Evolutionary conservation across 2,113 vertebrate species (phyloP).

Genomic region (Rhizomys pruinosus): DNA sequence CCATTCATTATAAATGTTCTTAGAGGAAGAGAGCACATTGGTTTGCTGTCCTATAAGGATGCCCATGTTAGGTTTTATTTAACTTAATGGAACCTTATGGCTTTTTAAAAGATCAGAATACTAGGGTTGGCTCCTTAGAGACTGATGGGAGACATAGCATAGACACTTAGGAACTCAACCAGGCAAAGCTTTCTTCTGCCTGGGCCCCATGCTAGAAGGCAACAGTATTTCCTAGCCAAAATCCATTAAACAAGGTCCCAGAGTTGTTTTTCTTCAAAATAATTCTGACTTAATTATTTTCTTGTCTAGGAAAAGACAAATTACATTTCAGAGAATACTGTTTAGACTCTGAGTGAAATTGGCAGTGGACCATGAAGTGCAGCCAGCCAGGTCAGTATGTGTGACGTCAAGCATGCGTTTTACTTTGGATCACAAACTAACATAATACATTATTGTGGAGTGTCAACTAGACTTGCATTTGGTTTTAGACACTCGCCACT

Average conservation of each 20-base stretch:
- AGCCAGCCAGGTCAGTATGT: slow-evolving; percentile 4
- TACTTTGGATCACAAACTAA: neutral
- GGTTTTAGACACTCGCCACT: neutral
- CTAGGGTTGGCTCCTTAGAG: neutral
- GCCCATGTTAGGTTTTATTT: neutral
- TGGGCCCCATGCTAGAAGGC: neutral
- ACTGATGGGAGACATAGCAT: neutral
- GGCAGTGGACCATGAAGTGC: neutral
- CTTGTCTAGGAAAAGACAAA: slow-evolving; percentile 68
- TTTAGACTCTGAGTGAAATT: neutral
- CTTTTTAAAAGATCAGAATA: neutral
- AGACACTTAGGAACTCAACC: neutral
- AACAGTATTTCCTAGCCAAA: slow-evolving; percentile 37
- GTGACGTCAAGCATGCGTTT: neutral
- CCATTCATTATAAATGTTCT: neutral
- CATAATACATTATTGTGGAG: neutral
- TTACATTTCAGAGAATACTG: slow-evolving; percentile 63
- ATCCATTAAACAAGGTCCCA: slow-evolving; percentile 52
- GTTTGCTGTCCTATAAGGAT: neutral
- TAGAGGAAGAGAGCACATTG: neutral
- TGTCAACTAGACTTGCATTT: neutral
- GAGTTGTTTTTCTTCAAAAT: slow-evolving; percentile 52
- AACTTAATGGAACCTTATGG: neutral
- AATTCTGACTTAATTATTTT: slow-evolving; percentile 73
- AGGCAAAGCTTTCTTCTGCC: neutral